Evolutionary conservation across 92 coral and sea anemone species (phyloP), one percentile per base, ranked within the genome.

Genomic region (Phenganax subtilis): DNA sequence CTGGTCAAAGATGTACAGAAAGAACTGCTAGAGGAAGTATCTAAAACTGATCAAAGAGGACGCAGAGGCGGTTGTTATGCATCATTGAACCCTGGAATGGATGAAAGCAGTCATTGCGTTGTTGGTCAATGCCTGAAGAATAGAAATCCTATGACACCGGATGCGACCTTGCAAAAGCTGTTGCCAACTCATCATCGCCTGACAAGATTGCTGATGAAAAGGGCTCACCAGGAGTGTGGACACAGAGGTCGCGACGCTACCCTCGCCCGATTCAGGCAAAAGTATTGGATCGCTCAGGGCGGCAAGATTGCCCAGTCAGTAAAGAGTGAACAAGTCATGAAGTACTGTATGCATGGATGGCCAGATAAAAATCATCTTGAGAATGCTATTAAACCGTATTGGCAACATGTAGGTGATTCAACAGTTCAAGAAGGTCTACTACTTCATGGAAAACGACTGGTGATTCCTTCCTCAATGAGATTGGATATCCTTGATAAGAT

Each of bases 31-130:
- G 31, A 52, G n/a, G 85, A 84, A 69, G 17, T 82, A 10, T 59
- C 16, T 66, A 87, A 57, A 70, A 72, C 67, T 8, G 75, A 72
- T 47, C 61, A 55, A 5, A 81, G 31, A 54, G 84, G 72, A 44
- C 70, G 85, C 15, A 89, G 81, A 68, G 81, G 87, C 51, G 90
- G 89, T 68, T 87, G 85, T n/a, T 90, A 77, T 67, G 84, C 86
- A 47, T 72, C 60, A 17, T 84, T 90, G 82, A 87, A 82, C 20
- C 93, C 90, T 69, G 72, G 84, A 30, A 79, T 30, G 31, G 88
- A 87, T 59, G 81, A 54, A 10, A 59, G 28, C 57, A 84, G 87
- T 30, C 9, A 67, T 29, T 85, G 80, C 77, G 89, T 85, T 15
- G 80, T 89, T 10, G 89, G 91, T 30, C 55, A 81, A 54, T 76